These are phyloP conservation scores for Drosophila sucinea DNA, from an alignment of 1,140 invertebrate genomes.

Conservation along the genomic window DNA sequence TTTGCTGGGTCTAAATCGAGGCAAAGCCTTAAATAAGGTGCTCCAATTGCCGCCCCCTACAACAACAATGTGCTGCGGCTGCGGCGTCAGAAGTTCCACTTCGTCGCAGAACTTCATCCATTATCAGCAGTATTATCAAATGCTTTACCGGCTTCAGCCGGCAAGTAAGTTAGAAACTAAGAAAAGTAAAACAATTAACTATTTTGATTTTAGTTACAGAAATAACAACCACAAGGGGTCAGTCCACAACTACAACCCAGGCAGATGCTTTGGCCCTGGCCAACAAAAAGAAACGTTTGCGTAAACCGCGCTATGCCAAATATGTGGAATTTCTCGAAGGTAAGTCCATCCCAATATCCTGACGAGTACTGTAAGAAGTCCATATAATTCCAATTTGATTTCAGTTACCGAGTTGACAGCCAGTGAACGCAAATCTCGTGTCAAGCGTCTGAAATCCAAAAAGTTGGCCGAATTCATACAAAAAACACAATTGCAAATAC, in stretches of 20 bases:
- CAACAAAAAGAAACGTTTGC: constrained; percentile 71
- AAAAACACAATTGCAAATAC: constrained; percentile 84
- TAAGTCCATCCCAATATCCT: constrained; percentile 18
- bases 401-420: constrained; percentile 86
- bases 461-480: constrained; percentile 87
- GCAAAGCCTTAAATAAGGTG: constrained; percentile 47
- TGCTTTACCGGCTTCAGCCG: constrained; percentile 65
- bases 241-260: constrained; percentile 70
- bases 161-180: constrained; percentile 48
- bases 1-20: constrained; percentile 54
- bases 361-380: neutral
- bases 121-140: constrained; percentile 78
- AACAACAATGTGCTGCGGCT: constrained; percentile 52
- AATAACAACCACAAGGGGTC: constrained; percentile 16
- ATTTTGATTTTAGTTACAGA: constrained; percentile 15
- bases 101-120: constrained; percentile 54
- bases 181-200: neutral
- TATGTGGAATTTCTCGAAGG: constrained; percentile 78
- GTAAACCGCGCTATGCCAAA: constrained; percentile 74
- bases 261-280: constrained; percentile 47
- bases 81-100: constrained; percentile 28
- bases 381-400: constrained; percentile 25
- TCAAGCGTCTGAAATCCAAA: constrained; percentile 86
- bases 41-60: constrained; percentile 49
- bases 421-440: constrained; percentile 86